Evolutionary conservation across 2,888 invertebrate species (phyloP), one percentile per base, ranked within the genome.

Genomic region (Steinernema hermaphroditum): DNA sequence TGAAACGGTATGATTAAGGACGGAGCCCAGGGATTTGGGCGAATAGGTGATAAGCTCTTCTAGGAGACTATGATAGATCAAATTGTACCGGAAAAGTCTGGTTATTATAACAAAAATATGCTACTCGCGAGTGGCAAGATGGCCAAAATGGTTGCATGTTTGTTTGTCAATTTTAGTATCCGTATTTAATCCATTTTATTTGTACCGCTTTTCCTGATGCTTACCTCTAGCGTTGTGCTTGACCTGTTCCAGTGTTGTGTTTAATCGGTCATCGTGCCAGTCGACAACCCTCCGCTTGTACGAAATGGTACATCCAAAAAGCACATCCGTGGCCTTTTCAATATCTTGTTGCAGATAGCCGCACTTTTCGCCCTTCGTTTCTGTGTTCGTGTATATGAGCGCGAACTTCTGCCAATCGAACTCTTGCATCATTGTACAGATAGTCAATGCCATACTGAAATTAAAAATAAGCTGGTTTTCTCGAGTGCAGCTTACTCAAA

Each of bases 201-300:
- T 41, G 8, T 9, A 41, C 8, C 41, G 41, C 9, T 41, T 41
- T 41, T 41, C 14, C 14, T 8, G 41, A 9, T 41, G 46, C 46
- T 16, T 27, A 54, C 54, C 27, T 22, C 54, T 2, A 24, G 54
- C 54, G 6, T 54, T 22, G 12, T 27, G 4, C 16, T 27, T 54
- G 12, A 54, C 6, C 54, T 54, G 54, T 22, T 22, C 19, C 27
- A 54, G 27, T 12, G 54, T 54, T 8, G 14, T 22, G 27, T 54
- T 54, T 12, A 54, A 2, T 22, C 54, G 22, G 2, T 54, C 54
- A 24, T 54, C 54, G 8, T 54, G 54, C 54, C 54, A 54, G 16
- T 54, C 54, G 27, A 54, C 16, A 14, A 54, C 54, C 27, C 54
- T 54, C 19, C 54, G 2, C 54, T 54, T 54, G 19, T 54, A 54